Conservation (phyloP, 2,113 vertebrate species). For the Grammomys surdaster region DNA sequence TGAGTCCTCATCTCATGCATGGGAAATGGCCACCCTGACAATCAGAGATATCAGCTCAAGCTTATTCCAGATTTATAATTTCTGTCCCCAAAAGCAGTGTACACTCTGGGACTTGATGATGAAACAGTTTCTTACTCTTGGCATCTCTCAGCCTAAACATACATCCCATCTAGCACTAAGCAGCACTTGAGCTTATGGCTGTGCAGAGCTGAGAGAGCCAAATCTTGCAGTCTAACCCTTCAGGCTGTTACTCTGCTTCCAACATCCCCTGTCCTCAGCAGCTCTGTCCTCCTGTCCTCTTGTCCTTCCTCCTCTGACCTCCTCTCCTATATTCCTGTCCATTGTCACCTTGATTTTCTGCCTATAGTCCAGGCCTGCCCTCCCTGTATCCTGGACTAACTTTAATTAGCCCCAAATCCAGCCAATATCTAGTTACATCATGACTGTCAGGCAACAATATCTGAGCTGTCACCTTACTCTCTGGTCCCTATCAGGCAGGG, state of each 20-base stretch:
- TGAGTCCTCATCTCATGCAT: neutral
- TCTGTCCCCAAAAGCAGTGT: neutral
- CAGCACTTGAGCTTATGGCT: too few species aligned
- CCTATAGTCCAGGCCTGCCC: neutral
- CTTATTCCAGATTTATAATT: neutral
- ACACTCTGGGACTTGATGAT: neutral
- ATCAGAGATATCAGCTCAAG: neutral
- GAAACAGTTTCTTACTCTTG: neutral
- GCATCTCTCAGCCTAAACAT: neutral
- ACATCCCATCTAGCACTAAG: accelerated
- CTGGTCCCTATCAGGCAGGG: neutral
- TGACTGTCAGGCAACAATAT: neutral
- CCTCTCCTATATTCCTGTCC: too few species aligned
- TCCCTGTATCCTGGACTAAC: neutral
- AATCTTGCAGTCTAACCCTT: accelerated
- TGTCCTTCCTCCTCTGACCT: too few species aligned
- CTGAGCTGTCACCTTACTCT: neutral
- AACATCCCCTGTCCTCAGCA: neutral
- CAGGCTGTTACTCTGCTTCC: neutral
- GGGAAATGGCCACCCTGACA: neutral
- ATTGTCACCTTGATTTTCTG: neutral
- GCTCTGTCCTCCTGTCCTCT: too few species aligned
- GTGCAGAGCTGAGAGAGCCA: too few species aligned
- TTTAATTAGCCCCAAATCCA: neutral
- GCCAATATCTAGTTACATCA: neutral